These are phyloP conservation scores for Orchesella flavescens DNA, from an alignment of 2,888 invertebrate species.

Conservation along the genomic window DNA sequence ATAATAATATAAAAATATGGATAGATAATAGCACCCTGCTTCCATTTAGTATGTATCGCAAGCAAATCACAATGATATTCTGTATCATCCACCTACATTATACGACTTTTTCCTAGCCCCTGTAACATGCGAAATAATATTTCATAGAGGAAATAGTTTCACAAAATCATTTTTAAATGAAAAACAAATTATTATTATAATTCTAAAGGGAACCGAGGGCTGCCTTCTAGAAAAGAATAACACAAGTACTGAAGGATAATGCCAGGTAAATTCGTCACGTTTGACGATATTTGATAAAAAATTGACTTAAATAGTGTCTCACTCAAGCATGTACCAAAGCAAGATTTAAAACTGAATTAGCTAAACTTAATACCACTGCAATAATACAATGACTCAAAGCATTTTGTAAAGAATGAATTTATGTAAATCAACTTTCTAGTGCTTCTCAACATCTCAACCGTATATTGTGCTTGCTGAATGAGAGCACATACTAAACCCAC, in stretches of 20 bases:
- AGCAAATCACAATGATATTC: neutral
- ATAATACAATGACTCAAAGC: neutral
- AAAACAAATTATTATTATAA: neutral
- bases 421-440: conserved; percentile 21
- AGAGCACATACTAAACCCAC: too few relatives aligned
- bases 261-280: too few relatives aligned
- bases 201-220: neutral
- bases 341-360: too few relatives aligned
- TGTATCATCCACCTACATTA: neutral
- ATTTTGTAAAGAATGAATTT: conserved; percentile 12
- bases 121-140: conserved; percentile 34
- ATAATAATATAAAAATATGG: neutral
- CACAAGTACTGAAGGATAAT: neutral
- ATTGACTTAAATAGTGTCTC: neutral
- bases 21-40: neutral
- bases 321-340: neutral
- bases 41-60: too few relatives aligned
- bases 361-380: neutral
- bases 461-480: too few relatives aligned
- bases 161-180: too few relatives aligned
- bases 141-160: too few relatives aligned
- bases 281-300: too few relatives aligned
- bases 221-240: neutral
- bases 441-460: too few relatives aligned
- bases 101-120: conserved; percentile 16